phyloP scores from a whole-genome alignment of 2,113 vertebrate genomes.

The Rhabdornis inornatus region DNA sequence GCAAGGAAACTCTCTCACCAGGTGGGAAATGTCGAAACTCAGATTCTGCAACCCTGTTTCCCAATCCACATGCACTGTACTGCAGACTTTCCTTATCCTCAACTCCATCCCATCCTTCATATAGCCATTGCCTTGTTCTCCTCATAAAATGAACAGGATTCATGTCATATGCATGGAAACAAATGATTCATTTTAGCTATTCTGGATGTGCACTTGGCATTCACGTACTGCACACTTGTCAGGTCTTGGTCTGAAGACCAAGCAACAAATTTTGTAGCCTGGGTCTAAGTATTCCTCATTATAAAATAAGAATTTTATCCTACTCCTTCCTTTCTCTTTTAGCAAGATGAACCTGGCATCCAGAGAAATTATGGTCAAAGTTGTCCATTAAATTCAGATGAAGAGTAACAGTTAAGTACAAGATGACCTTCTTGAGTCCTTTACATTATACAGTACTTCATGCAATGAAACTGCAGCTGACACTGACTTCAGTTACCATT shows the following conservation, averaged over 20 bases:
- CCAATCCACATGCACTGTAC: rapidly evolving
- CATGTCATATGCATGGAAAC: background rate
- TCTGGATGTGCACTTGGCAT: background rate
- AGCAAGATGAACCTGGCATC: background rate
- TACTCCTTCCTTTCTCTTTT: background rate
- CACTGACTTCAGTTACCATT: background rate
- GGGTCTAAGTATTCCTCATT: background rate
- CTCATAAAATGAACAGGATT: background rate
- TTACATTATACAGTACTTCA: background rate
- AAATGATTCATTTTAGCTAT: background rate
- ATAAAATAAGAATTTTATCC: background rate
- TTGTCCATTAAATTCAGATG: background rate
- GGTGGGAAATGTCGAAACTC: background rate
- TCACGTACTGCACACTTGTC: rapidly evolving
- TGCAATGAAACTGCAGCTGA: background rate
- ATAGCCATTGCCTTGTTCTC: rapidly evolving
- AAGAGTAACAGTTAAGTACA: background rate
- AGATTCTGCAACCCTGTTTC: background rate
- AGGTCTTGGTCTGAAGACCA: background rate
- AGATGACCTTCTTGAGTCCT: background rate
- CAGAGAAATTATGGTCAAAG: background rate
- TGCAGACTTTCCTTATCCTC: background rate
- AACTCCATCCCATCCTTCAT: background rate
- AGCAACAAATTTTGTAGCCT: background rate
- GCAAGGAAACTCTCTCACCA: background rate